phyloP scores from a whole-genome alignment of 2,797 vertebrate genomes.

The Muscicapa striata region DNA sequence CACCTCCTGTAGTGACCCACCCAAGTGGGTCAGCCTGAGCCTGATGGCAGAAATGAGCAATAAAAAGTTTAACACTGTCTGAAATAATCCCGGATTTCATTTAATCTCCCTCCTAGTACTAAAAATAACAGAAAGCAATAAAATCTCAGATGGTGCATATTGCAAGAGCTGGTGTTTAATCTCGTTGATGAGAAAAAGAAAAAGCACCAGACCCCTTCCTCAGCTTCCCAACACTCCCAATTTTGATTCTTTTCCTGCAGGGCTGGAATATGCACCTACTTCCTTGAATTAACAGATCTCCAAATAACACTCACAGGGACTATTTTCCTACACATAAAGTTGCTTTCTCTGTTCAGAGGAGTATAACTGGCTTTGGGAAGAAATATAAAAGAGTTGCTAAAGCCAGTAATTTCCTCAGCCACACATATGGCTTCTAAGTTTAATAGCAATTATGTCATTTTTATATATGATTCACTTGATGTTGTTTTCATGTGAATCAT shows the following conservation, averaged over 20 bases:
- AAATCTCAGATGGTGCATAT: slow-evolving; percentile 58
- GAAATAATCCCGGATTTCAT: slow-evolving; percentile 70
- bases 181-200: slow-evolving; percentile 36
- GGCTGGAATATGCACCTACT: slow-evolving; percentile 55
- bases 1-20: slow-evolving; percentile 16
- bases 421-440: slow-evolving; percentile 72
- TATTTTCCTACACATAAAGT: slow-evolving; percentile 67
- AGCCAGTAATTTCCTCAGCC: slow-evolving; percentile 64
- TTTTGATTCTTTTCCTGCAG: slow-evolving; percentile 44
- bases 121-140: slow-evolving; percentile 70
- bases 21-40: slow-evolving; percentile 53
- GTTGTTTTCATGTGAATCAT: slow-evolving; percentile 69
- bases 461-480: slow-evolving; percentile 69
- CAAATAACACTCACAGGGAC: slow-evolving; percentile 59
- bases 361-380: slow-evolving; percentile 58
- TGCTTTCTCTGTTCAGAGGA: slow-evolving; percentile 58
- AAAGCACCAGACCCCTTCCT: slow-evolving; percentile 7
- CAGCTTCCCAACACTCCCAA: slow-evolving; percentile 43
- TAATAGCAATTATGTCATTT: slow-evolving; percentile 71
- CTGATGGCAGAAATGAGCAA: slow-evolving; percentile 56
- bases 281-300: slow-evolving; percentile 63
- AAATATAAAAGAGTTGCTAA: slow-evolving; percentile 58
- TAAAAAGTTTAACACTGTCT: slow-evolving; percentile 66
- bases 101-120: slow-evolving; percentile 57
- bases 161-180: slow-evolving; percentile 20